A percentile compares a stretch with the other conserved stretches of the same genome.
Conservation (phyloP, 2,113 vertebrate species). For the Scortum barcoo region DNA sequence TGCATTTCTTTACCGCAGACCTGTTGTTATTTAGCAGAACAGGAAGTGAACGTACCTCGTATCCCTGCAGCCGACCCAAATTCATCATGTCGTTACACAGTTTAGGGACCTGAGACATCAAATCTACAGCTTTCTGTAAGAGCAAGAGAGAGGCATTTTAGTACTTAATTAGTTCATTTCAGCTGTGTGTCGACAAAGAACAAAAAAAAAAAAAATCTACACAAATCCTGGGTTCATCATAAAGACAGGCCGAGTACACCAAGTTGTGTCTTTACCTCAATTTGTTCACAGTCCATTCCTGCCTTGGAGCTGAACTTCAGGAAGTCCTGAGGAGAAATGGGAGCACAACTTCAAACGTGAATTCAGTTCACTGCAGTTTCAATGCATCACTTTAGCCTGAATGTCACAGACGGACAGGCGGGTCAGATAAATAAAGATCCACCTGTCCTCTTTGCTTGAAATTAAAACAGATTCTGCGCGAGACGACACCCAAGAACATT, state of each 20-base stretch:
- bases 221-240: neutral
- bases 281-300: constrained; percentile 93
- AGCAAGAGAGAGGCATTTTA: neutral
- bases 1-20: too few species aligned
- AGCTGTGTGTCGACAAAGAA: neutral
- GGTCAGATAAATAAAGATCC: neutral
- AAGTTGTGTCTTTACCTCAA: constrained; percentile 85
- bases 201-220: neutral
- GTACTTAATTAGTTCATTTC: neutral
- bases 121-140: constrained; percentile 88
- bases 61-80: constrained; percentile 96
- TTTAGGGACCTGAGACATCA: constrained; percentile 99
- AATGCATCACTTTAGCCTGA: neutral
- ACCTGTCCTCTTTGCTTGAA: neutral
- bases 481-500: neutral
- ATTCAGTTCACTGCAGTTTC: neutral
- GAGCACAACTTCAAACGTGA: neutral
- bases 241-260: neutral
- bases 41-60: constrained; percentile 86
- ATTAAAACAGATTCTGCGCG: neutral
- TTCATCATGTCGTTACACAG: constrained; percentile 99
- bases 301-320: constrained; percentile 95
- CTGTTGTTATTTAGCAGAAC: too few species aligned
- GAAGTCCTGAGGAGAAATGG: constrained; percentile 88
- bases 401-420: neutral